Conservation (phyloP, 2,113 vertebrate genomes). For the Agapornis roseicollis region DNA sequence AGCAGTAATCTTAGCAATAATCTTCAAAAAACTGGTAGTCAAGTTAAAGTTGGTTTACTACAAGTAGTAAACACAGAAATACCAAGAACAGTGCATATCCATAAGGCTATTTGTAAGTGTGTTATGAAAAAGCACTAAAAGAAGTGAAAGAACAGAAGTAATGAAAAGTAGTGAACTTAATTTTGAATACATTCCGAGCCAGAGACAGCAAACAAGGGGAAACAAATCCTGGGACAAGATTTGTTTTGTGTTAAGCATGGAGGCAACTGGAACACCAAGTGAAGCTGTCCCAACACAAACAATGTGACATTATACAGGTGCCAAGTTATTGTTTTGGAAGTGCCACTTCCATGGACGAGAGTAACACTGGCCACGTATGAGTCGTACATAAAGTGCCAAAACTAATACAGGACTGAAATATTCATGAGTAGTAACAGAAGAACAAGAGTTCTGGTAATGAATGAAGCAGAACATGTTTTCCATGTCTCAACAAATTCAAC, state of each 20-base stretch:
- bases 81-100: background rate
- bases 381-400: slow-evolving; percentile 11
- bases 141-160: slow-evolving; percentile 40
- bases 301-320: background rate
- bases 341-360: background rate
- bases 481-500: background rate
- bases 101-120: background rate
- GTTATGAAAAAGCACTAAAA: slow-evolving; percentile 22
- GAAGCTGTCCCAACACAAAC: slow-evolving; percentile 28
- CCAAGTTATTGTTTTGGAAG: slow-evolving; percentile 15
- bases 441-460: background rate
- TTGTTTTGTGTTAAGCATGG: slow-evolving; percentile 38
- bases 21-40: background rate
- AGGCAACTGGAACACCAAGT: background rate
- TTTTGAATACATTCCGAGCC: slow-evolving; percentile 17
- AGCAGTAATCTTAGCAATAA: background rate
- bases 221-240: slow-evolving; percentile 53
- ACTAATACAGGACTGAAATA: slow-evolving; percentile 1
- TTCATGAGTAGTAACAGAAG: slow-evolving; percentile 22
- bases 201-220: slow-evolving; percentile 46
- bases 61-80: background rate
- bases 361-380: background rate
- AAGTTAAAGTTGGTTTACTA: background rate
- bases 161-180: slow-evolving; percentile 34
- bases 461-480: background rate